Evolutionary conservation across 2,888 invertebrate genomes (phyloP).

Genomic region (Athripsodes cinereus): DNA sequence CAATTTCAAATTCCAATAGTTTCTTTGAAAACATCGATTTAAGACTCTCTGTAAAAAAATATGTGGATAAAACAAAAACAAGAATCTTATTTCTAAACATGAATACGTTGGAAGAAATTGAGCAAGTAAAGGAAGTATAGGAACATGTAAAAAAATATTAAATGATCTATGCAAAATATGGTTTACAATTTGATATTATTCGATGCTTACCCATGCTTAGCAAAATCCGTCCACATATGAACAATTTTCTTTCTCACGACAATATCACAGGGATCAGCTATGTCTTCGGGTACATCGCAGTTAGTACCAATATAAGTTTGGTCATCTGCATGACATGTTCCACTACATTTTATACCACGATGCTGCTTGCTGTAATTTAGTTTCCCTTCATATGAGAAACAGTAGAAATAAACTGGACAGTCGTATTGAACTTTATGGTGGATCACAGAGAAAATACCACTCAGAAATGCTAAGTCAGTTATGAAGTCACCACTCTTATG

Average conservation of each 20-base stretch:
- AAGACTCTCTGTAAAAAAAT: too few species aligned
- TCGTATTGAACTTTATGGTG: constrained; percentile 29
- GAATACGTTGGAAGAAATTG: background rate
- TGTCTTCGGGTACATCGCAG: constrained; percentile 27
- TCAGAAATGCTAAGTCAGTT: constrained; percentile 34
- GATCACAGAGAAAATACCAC: constrained; percentile 31
- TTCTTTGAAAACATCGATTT: too few species aligned
- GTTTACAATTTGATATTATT: too few species aligned
- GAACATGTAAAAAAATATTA: too few species aligned
- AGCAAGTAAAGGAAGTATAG: background rate
- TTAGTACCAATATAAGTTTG: constrained; percentile 27
- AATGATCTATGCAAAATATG: too few species aligned
- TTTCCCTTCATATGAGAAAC: constrained; percentile 35
- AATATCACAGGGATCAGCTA: constrained; percentile 43
- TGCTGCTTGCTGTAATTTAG: constrained; percentile 15
- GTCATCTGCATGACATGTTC: constrained; percentile 36
- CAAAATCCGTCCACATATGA: constrained; percentile 49
- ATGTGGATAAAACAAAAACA: too few species aligned
- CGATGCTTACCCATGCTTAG: constrained; percentile 46
- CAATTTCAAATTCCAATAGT: too few species aligned
- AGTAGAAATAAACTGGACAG: constrained; percentile 32
- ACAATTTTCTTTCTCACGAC: constrained; percentile 45
- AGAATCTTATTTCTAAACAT: too few species aligned
- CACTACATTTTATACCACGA: constrained; percentile 27
- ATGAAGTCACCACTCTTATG: constrained; percentile 32